Evolutionary conservation across 2,113 vertebrate genomes (phyloP).

Genomic region (Pelmatolapia mariae): DNA sequence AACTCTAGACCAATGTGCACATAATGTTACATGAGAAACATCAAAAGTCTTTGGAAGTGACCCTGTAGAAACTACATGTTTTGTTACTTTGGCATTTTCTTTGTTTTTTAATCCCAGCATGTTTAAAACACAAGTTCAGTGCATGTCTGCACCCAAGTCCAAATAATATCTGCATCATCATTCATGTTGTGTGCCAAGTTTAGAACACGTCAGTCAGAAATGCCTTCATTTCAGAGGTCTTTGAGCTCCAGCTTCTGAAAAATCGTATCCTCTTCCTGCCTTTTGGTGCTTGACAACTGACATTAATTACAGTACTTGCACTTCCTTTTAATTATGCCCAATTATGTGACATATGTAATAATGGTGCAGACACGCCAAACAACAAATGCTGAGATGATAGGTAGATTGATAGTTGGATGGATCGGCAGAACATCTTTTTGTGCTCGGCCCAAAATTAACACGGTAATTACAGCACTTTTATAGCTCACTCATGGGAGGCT

Average conservation of each 20-base stretch:
- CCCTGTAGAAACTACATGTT: neutral
- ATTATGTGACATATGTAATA: constrained; percentile 70
- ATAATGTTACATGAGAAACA: neutral
- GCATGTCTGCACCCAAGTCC: neutral
- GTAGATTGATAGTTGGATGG: constrained; percentile 72
- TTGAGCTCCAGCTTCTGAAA: constrained; percentile 35
- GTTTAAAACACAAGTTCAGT: neutral
- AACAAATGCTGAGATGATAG: constrained; percentile 59
- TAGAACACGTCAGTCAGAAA: constrained; percentile 27
- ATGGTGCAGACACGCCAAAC: constrained; percentile 50
- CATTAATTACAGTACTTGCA: constrained; percentile 74
- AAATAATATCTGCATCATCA: neutral
- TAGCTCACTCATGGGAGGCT: constrained; percentile 36
- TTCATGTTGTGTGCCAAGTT: constrained; percentile 3
- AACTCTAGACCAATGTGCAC: neutral
- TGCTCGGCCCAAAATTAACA: constrained; percentile 63
- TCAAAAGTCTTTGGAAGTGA: neutral
- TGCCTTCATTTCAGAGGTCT: constrained; percentile 38
- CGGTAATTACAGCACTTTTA: constrained; percentile 66
- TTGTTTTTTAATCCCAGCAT: neutral
- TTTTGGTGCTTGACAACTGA: constrained; percentile 66
- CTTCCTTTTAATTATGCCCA: constrained; percentile 72
- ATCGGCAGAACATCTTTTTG: constrained; percentile 61
- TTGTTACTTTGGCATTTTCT: neutral
- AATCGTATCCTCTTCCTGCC: constrained; percentile 50